Percentiles rank a stretch among this genome's conserved stretches.
phyloP scores from a whole-genome alignment of 2,888 invertebrate species.

The Loripinus fragilis region DNA sequence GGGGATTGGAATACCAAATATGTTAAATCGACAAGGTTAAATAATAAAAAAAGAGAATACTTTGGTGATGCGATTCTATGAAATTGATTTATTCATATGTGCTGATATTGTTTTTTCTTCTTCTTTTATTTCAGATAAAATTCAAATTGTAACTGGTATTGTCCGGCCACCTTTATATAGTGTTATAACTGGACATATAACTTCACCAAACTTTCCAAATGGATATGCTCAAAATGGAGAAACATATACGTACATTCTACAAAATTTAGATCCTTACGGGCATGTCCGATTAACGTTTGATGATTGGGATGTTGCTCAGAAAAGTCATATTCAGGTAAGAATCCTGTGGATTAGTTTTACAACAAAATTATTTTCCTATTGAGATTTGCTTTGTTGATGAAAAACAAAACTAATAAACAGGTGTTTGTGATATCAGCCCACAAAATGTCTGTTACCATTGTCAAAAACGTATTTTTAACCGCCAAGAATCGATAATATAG shows the following conservation, averaged over 20 bases:
- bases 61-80: too few species aligned
- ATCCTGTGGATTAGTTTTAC: too few species aligned
- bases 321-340: slow-evolving; percentile 75
- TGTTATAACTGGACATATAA: slow-evolving; percentile 65
- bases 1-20: too few species aligned
- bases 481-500: too few species aligned
- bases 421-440: too few species aligned
- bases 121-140: slow-evolving; percentile 68
- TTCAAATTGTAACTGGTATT: slow-evolving; percentile 68
- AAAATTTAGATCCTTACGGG: slow-evolving; percentile 77
- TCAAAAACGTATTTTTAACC: too few species aligned
- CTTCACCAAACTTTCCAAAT: slow-evolving; percentile 78
- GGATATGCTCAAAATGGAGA: slow-evolving; percentile 79
- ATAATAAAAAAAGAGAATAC: not conserved
- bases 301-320: slow-evolving; percentile 78
- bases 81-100: too few species aligned
- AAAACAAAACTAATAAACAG: too few species aligned
- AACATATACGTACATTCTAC: slow-evolving; percentile 76
- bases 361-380: too few species aligned
- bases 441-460: too few species aligned
- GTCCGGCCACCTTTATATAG: slow-evolving; percentile 66
- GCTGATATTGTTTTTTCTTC: not conserved
- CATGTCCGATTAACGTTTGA: slow-evolving; percentile 75
- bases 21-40: too few species aligned
- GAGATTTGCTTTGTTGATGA: too few species aligned